Evolutionary conservation across 2,113 vertebrate species (phyloP).

Genomic region (Pteronura brasiliensis): DNA sequence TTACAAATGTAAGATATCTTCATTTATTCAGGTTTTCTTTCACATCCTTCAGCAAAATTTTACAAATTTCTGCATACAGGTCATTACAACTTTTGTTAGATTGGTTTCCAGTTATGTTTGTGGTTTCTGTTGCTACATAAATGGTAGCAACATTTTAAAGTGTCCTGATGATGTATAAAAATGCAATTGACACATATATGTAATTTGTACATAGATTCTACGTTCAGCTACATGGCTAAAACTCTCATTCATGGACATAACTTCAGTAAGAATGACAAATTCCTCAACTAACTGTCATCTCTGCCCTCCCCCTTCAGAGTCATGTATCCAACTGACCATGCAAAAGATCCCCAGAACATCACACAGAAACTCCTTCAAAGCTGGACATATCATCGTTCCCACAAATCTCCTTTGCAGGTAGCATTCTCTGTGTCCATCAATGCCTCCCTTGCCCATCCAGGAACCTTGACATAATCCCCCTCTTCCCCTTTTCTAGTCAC

Average conservation of each 20-base stretch:
- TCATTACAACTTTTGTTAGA: neutral
- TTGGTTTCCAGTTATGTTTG: neutral
- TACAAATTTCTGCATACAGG: neutral
- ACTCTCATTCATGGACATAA: neutral
- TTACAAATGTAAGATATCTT: neutral
- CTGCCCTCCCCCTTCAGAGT: neutral
- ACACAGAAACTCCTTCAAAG: neutral
- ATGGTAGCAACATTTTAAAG: neutral
- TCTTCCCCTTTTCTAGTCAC: neutral
- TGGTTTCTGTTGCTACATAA: neutral
- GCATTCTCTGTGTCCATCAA: neutral
- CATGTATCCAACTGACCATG: neutral
- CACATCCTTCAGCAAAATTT: neutral
- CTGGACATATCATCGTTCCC: neutral
- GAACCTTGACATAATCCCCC: neutral
- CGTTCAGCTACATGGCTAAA: neutral
- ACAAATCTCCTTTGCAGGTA: neutral
- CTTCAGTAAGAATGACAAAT: neutral
- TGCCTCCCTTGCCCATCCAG: neutral
- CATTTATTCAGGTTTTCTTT: neutral
- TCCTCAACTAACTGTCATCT: neutral
- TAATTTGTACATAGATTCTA: neutral
- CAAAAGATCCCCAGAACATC: neutral
- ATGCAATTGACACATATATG: neutral
- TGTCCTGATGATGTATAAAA: neutral